phyloP scores from a whole-genome alignment of 1,140 invertebrate species.

The Pogonus chalceus region DNA sequence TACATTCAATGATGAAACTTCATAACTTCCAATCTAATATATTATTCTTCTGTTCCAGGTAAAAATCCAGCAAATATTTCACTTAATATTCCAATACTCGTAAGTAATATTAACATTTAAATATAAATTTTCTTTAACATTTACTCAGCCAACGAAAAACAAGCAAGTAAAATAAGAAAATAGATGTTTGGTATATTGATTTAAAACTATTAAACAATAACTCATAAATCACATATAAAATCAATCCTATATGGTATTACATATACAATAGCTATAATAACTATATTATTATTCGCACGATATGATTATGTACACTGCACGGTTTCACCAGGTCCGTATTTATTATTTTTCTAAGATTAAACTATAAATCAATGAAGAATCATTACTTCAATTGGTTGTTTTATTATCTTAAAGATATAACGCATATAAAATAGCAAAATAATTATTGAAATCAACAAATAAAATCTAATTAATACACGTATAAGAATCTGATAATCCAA shows the following conservation, averaged over 20 bases:
- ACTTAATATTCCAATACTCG: neutral
- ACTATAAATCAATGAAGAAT: neutral
- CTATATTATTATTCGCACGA: constrained; percentile 4
- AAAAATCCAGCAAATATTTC: neutral
- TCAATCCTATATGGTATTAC: neutral
- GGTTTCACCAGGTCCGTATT: neutral
- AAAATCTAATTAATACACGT: neutral
- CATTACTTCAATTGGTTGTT: neutral
- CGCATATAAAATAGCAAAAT: neutral
- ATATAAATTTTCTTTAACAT: no score
- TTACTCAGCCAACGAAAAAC: no score
- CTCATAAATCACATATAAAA: constrained; percentile 1
- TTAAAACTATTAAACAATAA: neutral
- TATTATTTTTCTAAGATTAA: neutral
- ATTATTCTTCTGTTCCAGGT: no score
- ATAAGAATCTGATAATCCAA: neutral
- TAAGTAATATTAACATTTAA: no score
- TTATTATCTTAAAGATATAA: neutral
- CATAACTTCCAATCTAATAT: no score
- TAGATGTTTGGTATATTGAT: neutral
- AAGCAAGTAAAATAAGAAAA: neutral
- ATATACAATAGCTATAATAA: constrained; percentile 2
- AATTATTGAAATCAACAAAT: neutral
- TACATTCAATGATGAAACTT: no score
- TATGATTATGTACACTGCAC: neutral